phyloP scores from a whole-genome alignment of 2,888 invertebrate species.

The Agriopis aurantiaria region DNA sequence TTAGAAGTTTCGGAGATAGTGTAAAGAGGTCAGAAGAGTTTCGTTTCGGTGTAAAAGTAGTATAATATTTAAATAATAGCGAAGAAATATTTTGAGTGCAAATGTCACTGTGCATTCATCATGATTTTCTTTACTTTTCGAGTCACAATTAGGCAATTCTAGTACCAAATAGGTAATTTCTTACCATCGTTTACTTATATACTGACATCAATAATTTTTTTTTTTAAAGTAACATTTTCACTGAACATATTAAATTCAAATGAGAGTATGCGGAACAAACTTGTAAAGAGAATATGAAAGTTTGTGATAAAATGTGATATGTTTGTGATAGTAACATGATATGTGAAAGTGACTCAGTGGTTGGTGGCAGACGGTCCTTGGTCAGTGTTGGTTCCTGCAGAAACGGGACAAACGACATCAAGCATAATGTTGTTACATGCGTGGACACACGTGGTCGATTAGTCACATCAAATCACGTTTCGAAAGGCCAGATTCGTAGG shows the following conservation, averaged over 20 bases:
- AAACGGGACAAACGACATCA: constrained; percentile 80
- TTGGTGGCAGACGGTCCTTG: constrained; percentile 75
- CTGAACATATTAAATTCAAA: neutral
- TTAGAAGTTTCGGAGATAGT: constrained; percentile 40
- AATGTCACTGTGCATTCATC: constrained; percentile 13
- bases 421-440: constrained; percentile 79
- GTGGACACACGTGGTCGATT: constrained; percentile 74
- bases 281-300: neutral
- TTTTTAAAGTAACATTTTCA: constrained; percentile 9
- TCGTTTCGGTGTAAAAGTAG: neutral
- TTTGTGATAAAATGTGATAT: constrained; percentile 24
- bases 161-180: no score
- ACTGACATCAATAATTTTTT: neutral
- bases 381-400: constrained; percentile 83
- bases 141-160: no score
- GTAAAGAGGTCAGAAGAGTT: constrained; percentile 13
- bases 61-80: neutral
- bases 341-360: constrained; percentile 65
- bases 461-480: constrained; percentile 57
- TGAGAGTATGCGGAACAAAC: neutral
- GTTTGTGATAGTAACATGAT: constrained; percentile 41
- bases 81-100: neutral
- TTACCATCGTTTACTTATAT: no score
- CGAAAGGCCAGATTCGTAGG: constrained; percentile 36
- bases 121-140: neutral